Conservation (phyloP, 2,113 vertebrate species). For the Bungarus multicinctus region DNA sequence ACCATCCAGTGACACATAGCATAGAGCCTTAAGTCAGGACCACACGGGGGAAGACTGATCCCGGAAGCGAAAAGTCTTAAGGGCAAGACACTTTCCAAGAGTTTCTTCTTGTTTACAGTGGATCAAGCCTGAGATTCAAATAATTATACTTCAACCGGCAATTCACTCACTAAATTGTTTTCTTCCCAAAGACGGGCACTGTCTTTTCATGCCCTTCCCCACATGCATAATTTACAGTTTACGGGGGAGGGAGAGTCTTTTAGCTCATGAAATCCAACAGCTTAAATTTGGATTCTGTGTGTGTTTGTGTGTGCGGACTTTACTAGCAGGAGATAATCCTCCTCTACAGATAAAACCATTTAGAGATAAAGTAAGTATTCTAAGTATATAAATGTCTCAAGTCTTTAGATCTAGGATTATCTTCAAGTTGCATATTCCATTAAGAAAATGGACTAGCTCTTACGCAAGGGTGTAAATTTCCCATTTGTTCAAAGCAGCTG, state of each 20-base stretch:
- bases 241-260: not conserved
- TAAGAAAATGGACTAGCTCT: not conserved
- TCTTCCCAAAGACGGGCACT: not conserved
- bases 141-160: slow-evolving; percentile 31
- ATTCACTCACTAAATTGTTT: slow-evolving; percentile 29
- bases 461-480: not conserved
- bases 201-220: not conserved
- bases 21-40: not conserved
- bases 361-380: not conserved
- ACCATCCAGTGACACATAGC: not conserved
- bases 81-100: not conserved
- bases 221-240: not conserved
- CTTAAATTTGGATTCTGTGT: not conserved
- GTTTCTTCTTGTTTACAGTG: not conserved
- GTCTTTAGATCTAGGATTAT: not conserved
- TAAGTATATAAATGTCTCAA: slow-evolving; percentile 1
- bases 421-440: not conserved
- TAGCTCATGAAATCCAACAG: not conserved
- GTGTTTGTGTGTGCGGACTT: no score
- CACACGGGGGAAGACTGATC: not conserved
- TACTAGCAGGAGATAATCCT: not conserved
- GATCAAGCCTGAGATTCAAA: slow-evolving; percentile 44
- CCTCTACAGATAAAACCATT: not conserved
- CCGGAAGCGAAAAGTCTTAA: not conserved
- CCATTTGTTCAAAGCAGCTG: not conserved